A percentile compares a stretch with the other conserved stretches of the same genome.
phyloP scores from a whole-genome alignment of 1,140 invertebrate genomes.

The Dreissena polymorpha region DNA sequence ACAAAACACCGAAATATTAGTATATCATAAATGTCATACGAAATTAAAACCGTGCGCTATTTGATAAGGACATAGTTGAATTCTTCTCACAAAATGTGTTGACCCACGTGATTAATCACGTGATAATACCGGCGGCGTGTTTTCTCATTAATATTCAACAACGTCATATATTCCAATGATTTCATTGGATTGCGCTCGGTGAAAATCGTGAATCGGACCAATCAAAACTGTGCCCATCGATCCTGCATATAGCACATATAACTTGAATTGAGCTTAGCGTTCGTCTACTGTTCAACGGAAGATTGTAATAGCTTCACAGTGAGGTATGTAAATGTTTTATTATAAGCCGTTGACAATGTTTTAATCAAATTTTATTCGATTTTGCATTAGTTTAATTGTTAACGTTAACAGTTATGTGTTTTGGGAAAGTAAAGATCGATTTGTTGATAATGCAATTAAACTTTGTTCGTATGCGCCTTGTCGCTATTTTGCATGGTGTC shows the following conservation, averaged over 20 bases:
- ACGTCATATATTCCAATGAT: constrained; percentile 57
- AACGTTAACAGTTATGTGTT: constrained; percentile 44
- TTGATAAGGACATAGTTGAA: no score
- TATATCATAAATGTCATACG: no score
- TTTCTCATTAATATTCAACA: constrained; percentile 55
- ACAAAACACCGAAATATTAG: no score
- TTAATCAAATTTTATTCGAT: constrained; percentile 45
- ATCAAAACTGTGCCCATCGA: constrained; percentile 55
- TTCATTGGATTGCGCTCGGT: constrained; percentile 66
- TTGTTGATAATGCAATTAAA: constrained; percentile 57
- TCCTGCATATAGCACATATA: constrained; percentile 40
- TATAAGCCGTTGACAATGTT: constrained; percentile 15
- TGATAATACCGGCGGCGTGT: no score
- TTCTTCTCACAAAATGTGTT: no score
- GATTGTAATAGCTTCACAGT: not conserved
- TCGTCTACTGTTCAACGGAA: constrained; percentile 54
- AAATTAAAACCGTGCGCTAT: no score
- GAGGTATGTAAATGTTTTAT: constrained; percentile 57
- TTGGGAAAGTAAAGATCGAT: constrained; percentile 27
- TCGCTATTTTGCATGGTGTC: constrained; percentile 31
- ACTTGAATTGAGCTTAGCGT: constrained; percentile 65
- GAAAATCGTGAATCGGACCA: constrained; percentile 62
- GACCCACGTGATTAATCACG: no score
- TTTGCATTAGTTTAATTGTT: constrained; percentile 57
- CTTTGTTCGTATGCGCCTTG: constrained; percentile 25